A percentile compares a stretch with the other conserved stretches of the same genome.
Evolutionary conservation across 2,113 vertebrate species (phyloP).

Genomic region (Struthio camelus): DNA sequence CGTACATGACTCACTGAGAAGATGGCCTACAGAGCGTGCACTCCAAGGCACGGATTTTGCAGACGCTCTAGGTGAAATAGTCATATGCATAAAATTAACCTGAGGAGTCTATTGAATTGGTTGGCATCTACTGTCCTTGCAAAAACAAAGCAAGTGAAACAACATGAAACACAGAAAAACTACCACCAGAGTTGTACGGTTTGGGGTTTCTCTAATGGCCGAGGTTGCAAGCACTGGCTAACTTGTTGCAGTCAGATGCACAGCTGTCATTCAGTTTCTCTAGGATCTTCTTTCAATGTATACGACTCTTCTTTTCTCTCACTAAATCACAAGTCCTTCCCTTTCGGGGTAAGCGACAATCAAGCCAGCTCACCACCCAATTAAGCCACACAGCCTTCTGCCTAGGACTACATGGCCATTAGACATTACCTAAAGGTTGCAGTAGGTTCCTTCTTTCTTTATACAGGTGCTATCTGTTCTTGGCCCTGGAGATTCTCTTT

Average conservation of each 20-base stretch:
- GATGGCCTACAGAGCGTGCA: neutral
- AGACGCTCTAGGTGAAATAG: neutral
- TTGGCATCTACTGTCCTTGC: neutral
- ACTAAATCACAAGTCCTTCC: neutral
- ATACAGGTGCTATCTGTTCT: neutral
- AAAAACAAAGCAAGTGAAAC: neutral
- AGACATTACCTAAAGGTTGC: neutral
- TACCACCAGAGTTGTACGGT: neutral
- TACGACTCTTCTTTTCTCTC: neutral
- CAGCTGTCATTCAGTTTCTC: neutral
- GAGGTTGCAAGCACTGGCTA: neutral
- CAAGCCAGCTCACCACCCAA: neutral
- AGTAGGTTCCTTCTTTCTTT: neutral
- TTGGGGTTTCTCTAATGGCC: neutral
- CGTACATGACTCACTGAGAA: neutral
- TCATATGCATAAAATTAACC: neutral
- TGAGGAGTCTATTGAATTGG: neutral
- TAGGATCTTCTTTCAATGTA: neutral
- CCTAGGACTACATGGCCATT: neutral
- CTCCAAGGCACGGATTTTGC: neutral
- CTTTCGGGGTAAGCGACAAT: neutral
- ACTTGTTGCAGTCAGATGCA: neutral
- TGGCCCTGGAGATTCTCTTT: neutral
- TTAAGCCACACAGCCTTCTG: neutral
- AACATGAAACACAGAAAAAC: neutral